phyloP scores from a whole-genome alignment of 2,113 vertebrate genomes.

The Heliornis fulica region DNA sequence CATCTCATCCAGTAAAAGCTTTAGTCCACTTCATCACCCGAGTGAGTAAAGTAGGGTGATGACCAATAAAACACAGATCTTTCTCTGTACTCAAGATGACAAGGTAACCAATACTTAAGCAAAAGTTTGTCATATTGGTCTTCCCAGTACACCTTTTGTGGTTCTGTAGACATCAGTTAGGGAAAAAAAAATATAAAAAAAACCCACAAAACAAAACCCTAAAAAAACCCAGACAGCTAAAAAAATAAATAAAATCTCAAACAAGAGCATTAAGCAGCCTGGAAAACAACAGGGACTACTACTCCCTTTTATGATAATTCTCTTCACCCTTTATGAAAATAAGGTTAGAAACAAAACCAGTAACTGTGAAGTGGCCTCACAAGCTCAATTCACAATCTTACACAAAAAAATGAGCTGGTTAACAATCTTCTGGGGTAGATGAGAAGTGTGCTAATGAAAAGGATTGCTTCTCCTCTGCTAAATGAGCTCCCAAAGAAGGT shows the following conservation, averaged over 20 bases:
- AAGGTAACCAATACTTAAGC: background rate
- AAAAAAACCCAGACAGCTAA: too few species aligned
- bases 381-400: background rate
- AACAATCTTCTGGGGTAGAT: background rate
- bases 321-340: background rate
- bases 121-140: fast-evolving
- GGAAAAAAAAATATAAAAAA: background rate
- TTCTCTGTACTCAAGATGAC: background rate
- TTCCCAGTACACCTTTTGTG: background rate
- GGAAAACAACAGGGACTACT: background rate
- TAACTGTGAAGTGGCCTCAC: background rate
- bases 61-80: background rate
- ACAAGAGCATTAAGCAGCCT: background rate
- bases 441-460: background rate
- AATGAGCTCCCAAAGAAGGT: background rate
- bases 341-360: background rate
- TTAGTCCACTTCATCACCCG: fast-evolving
- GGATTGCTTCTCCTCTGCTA: background rate
- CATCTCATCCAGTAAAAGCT: background rate
- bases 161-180: background rate
- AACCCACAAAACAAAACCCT: too few species aligned
- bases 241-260: background rate
- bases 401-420: background rate
- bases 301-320: background rate
- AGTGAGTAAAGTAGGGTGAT: background rate